These are phyloP conservation scores for Cephonodes hylas DNA, from an alignment of 2,888 invertebrate species.

Conservation along the genomic window DNA sequence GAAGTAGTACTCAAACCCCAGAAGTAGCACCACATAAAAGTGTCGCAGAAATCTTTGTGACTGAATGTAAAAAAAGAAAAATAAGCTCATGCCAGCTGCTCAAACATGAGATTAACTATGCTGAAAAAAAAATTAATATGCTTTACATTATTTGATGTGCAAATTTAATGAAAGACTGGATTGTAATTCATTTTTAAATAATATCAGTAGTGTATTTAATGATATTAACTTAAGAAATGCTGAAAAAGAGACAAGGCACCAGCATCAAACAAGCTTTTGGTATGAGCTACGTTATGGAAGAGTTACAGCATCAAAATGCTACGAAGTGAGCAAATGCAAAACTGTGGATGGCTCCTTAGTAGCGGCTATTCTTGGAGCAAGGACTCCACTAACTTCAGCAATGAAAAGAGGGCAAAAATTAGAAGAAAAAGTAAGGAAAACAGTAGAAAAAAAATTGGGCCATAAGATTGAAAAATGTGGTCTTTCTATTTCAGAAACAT, in stretches of 20 bases:
- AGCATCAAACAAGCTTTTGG: background rate
- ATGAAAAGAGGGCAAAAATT: background rate
- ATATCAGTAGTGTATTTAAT: too few relatives aligned
- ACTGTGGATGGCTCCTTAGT: background rate
- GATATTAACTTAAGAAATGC: too few relatives aligned
- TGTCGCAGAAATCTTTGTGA: too few relatives aligned
- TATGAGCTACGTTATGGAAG: background rate
- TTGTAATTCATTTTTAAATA: too few relatives aligned
- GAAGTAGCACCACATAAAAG: too few relatives aligned
- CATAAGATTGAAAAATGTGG: background rate
- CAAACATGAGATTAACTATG: too few relatives aligned
- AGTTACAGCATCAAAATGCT: background rate
- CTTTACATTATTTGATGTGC: too few relatives aligned
- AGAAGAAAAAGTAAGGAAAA: background rate
- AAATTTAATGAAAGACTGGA: too few relatives aligned
- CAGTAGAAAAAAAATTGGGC: background rate
- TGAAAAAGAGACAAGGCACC: background rate
- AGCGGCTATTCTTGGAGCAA: background rate
- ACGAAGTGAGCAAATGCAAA: background rate
- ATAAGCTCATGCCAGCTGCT: too few relatives aligned
- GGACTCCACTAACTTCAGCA: background rate
- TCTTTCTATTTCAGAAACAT: background rate
- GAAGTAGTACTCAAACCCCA: too few relatives aligned
- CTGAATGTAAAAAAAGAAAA: too few relatives aligned
- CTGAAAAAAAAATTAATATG: too few relatives aligned